Base-by-base conservation (phyloP, 2,888 invertebrate genomes). In the Drosophila kanekoi region DNA sequence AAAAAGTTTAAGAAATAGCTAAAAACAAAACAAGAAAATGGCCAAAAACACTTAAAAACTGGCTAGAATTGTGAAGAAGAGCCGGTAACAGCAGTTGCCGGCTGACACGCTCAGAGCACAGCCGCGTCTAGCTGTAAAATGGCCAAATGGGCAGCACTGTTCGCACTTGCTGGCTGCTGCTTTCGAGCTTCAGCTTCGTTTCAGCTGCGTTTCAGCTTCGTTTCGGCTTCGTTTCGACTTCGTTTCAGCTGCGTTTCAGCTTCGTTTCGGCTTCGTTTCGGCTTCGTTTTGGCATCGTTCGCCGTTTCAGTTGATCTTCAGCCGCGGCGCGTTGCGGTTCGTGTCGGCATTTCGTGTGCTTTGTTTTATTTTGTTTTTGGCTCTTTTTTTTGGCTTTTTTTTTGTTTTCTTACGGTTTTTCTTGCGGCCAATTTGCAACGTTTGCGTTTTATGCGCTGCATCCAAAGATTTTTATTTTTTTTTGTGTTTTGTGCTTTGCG, bases 281-380 rank as follows among this genome's bases (percentile, higher is more conserved):
- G 28, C 32, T 40, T 47, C 11, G 62, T 4, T 53, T 60, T 8
- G 28, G 40, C 41, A 59, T 52, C 20, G 18, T 13, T 48, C 28
- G 38, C 18, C 28, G 59, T 56, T 58, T 82, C 70, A 83, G 82
- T 83, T 77, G 67, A 70, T 82, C 63, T 76, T 70, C 68, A 72
- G 80, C 70, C 53, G 74, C 78, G 62, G 67, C 70, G 72, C 64
- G 53, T 47, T 49, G 63, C 64, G 70, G 81, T 78, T 68, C 40
- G 51, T 47, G 67, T 16, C 33, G 58, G 62, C 32, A 40, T 4
- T 20, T 45, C 43, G 38, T 64, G n/a, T 13, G 45, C 20, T 20
- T 0, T n/a, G n/a, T n/a, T 23, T 5, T 23, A 4, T 20, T 23
- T 23, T 23, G 23, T 23, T 23, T 4, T 5, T 28, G 9, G 1